Percentiles rank a stretch among this genome's conserved stretches.
These are phyloP conservation scores for Netelia inedita DNA, from an alignment of 2,888 invertebrate species.

Conservation along the genomic window DNA sequence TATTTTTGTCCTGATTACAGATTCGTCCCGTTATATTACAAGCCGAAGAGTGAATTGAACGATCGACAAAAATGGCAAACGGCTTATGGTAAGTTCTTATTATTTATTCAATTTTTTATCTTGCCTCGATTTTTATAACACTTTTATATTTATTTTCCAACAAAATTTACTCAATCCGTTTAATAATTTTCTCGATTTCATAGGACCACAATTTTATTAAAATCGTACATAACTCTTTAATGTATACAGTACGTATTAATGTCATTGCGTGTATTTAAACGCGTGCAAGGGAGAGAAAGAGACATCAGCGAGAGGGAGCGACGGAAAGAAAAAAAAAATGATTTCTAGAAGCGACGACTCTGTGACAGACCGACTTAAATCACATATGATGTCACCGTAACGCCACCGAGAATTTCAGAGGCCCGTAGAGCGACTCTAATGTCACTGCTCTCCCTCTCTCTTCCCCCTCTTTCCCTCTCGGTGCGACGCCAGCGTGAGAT, in stretches of 20 bases:
- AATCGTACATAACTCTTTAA: too few species aligned
- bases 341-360: slow-evolving; percentile 53
- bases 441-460: slow-evolving; percentile 50
- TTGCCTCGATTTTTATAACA: neutral
- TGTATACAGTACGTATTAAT: too few species aligned
- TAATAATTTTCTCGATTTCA: too few species aligned
- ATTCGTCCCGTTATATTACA: slow-evolving; percentile 64
- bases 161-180: too few species aligned
- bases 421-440: slow-evolving; percentile 64
- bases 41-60: slow-evolving; percentile 68
- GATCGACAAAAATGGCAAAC: slow-evolving; percentile 78
- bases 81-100: slow-evolving; percentile 80
- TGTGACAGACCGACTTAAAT: slow-evolving; percentile 68
- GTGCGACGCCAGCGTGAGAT: slow-evolving; percentile 41
- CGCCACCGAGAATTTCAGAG: slow-evolving; percentile 64
- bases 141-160: too few species aligned
- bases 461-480: slow-evolving; percentile 14
- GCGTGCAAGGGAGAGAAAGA: neutral
- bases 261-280: too few species aligned
- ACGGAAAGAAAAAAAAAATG: slow-evolving; percentile 25
- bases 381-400: slow-evolving; percentile 71
- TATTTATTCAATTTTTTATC: neutral
- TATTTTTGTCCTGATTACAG: slow-evolving; percentile 75
- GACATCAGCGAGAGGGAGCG: slow-evolving; percentile 7
- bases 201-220: too few species aligned